These are phyloP conservation scores for Calcarius lapponicus DNA, from an alignment of 2,797 vertebrate species.

Conservation along the genomic window DNA sequence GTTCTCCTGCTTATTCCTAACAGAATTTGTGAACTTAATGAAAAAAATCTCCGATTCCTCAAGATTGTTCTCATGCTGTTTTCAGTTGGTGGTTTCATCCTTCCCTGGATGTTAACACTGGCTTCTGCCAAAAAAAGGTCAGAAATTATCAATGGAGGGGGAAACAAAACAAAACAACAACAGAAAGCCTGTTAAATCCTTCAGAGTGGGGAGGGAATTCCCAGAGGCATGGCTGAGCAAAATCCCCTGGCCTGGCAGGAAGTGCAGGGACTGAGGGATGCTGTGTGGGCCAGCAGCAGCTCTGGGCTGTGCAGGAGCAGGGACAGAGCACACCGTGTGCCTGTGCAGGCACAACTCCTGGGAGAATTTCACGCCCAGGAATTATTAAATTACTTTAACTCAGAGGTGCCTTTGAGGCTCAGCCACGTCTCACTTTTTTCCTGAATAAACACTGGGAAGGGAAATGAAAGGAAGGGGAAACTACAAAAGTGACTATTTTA, in stretches of 20 bases:
- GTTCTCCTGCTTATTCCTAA: neutral
- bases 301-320: neutral
- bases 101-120: neutral
- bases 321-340: fast-evolving
- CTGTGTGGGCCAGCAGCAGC: neutral
- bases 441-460: neutral
- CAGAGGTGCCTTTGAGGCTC: neutral
- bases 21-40: neutral
- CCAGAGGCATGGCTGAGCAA: neutral
- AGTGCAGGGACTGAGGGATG: neutral
- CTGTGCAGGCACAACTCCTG: neutral
- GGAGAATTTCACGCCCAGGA: neutral
- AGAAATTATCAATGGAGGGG: neutral
- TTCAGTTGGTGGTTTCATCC: neutral
- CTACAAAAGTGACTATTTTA: neutral
- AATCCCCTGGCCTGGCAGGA: neutral
- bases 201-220: neutral
- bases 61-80: neutral
- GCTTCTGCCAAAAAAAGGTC: neutral
- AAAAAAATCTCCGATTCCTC: neutral
- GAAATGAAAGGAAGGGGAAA: neutral
- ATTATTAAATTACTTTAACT: neutral
- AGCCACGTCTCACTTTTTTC: neutral
- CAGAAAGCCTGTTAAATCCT: neutral
- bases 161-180: neutral